A percentile compares a stretch with the other conserved stretches of the same genome.
phyloP scores from a whole-genome alignment of 2,113 vertebrate genomes.

The Pomatorhinus ruficollis region DNA sequence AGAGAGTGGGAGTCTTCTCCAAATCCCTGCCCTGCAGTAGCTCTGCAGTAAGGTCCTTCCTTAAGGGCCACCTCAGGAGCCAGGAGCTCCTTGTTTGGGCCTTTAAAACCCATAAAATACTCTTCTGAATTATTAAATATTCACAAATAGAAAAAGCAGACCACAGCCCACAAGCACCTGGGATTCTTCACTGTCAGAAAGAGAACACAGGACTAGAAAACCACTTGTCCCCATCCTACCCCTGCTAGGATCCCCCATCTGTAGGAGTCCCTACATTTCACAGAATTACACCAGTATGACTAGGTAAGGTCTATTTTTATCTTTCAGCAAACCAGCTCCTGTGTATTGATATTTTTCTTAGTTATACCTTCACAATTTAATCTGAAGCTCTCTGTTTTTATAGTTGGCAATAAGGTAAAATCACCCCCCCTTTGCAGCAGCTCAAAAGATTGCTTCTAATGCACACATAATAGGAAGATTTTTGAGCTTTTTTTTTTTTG shows the following conservation, averaged over 20 bases:
- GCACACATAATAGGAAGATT: not conserved
- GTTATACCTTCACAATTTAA: not conserved
- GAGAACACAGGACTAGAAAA: not conserved
- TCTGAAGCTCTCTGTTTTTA: not conserved
- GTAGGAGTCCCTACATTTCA: not conserved
- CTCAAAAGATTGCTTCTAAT: not conserved
- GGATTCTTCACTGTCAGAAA: not conserved
- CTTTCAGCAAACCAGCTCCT: not conserved
- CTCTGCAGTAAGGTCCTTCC: not conserved
- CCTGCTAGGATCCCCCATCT: not conserved
- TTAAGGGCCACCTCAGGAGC: not conserved
- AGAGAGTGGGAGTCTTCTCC: not conserved
- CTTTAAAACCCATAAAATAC: not conserved
- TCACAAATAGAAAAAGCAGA: not conserved
- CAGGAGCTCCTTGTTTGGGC: not conserved
- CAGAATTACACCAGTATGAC: not conserved
- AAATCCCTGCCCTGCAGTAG: not conserved
- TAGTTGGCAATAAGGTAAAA: not conserved
- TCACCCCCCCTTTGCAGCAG: not conserved
- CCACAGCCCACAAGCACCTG: not conserved
- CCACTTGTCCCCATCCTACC: not conserved
- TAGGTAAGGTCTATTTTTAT: not conserved
- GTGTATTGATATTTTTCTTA: not conserved
- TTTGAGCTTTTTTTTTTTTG: not conserved
- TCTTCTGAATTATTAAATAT: not conserved